phyloP scores from a whole-genome alignment of 2,113 vertebrate species.

The Circaetus gallicus region DNA sequence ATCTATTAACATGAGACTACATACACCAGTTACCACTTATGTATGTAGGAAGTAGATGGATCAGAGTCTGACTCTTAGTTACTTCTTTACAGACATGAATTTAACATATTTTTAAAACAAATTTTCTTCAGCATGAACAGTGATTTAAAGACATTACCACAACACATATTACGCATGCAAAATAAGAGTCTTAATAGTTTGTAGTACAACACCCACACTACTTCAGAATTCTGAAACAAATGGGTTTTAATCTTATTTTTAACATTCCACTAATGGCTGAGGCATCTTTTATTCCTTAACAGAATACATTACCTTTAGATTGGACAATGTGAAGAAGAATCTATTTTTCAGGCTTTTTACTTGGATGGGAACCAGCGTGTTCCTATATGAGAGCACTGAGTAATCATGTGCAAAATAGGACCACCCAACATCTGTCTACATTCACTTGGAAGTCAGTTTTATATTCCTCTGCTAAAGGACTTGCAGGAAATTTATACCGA shows the following conservation, averaged over 20 bases:
- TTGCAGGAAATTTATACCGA: constrained; percentile 45
- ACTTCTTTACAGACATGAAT: neutral
- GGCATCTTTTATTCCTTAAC: neutral
- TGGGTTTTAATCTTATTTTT: neutral
- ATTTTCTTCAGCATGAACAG: neutral
- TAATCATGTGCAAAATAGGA: constrained; percentile 54
- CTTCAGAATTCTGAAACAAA: neutral
- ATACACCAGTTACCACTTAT: neutral
- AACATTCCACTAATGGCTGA: neutral
- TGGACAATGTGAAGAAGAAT: neutral
- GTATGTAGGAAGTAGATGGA: neutral
- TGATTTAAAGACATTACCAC: neutral
- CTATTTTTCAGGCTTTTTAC: constrained; percentile 18
- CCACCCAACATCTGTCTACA: constrained; percentile 65
- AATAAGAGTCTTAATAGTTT: neutral
- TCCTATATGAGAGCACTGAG: neutral
- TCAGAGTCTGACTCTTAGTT: neutral
- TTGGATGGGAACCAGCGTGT: neutral
- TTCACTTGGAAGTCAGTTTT: constrained; percentile 53
- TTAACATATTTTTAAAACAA: neutral
- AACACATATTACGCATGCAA: neutral
- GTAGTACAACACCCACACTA: neutral
- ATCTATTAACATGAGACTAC: neutral
- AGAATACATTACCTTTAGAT: neutral
- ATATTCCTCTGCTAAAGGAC: constrained; percentile 30